A percentile compares a stretch with the other conserved stretches of the same genome.
These are phyloP conservation scores for Columba guinea DNA, from an alignment of 2,797 vertebrate genomes.

Conservation along the genomic window DNA sequence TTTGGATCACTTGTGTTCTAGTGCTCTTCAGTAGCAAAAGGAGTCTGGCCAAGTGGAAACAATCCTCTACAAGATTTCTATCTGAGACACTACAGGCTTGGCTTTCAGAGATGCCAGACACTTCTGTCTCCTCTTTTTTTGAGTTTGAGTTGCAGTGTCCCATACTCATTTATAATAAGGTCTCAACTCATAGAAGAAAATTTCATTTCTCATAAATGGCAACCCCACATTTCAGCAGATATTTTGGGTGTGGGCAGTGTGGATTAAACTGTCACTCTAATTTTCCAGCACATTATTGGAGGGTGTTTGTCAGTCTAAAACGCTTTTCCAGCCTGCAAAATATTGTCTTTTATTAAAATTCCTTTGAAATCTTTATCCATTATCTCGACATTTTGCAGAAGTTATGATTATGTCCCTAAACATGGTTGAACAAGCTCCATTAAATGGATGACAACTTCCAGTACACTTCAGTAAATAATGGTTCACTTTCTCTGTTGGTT, in stretches of 20 bases:
- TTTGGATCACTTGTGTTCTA: not conserved
- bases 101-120: not conserved
- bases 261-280: not conserved
- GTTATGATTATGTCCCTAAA: not conserved
- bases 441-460: slow-evolving; percentile 31
- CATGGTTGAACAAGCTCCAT: not conserved
- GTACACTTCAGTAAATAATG: slow-evolving; percentile 1
- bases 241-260: not conserved
- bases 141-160: not conserved
- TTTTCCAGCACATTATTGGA: not conserved
- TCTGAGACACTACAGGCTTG: not conserved
- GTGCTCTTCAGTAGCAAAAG: not conserved
- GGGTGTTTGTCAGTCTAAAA: not conserved
- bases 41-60: not conserved
- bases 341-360: not conserved
- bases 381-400: slow-evolving; percentile 4
- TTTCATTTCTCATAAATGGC: not conserved
- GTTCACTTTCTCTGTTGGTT: not conserved
- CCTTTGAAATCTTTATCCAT: not conserved
- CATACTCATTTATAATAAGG: not conserved
- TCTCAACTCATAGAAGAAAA: not conserved
- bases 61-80: not conserved
- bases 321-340: not conserved
- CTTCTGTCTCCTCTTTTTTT: not conserved
- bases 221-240: not conserved